A percentile compares a stretch with the other conserved stretches of the same genome.
phyloP scores from a whole-genome alignment of 2,113 vertebrate species.

The Podocnemis expansa region DNA sequence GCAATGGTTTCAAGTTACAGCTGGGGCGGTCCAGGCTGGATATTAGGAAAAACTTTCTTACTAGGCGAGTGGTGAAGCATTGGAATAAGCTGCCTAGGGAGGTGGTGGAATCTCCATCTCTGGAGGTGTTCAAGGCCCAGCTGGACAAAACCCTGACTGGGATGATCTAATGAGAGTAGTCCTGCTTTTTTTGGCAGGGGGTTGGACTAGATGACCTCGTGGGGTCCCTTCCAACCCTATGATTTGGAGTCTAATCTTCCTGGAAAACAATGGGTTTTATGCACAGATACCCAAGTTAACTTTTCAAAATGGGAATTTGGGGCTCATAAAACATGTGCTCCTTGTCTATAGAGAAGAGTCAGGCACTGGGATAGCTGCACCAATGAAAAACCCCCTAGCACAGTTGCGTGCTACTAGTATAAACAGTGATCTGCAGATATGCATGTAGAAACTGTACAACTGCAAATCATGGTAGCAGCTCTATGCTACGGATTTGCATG shows the following conservation, averaged over 20 bases:
- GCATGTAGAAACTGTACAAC: fast-evolving
- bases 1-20: too few species aligned
- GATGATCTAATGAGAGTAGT: too few species aligned
- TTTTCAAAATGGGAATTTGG: background rate
- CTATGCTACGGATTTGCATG: background rate
- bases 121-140: too few species aligned
- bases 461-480: fast-evolving
- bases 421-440: fast-evolving
- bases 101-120: too few species aligned
- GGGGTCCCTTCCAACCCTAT: too few species aligned
- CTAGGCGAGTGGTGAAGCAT: too few species aligned
- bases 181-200: too few species aligned
- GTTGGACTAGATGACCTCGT: too few species aligned
- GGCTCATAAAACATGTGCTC: fast-evolving
- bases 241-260: background rate
- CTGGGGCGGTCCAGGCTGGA: too few species aligned
- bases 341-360: background rate
- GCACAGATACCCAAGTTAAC: background rate
- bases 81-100: too few species aligned
- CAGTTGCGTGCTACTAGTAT: fast-evolving
- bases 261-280: background rate
- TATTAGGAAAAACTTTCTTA: too few species aligned
- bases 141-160: too few species aligned
- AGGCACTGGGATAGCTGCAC: fast-evolving
- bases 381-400: fast-evolving